A percentile compares a stretch with the other conserved stretches of the same genome.
Conservation (phyloP, 2,113 vertebrate genomes). For the Poicephalus gulielmi region DNA sequence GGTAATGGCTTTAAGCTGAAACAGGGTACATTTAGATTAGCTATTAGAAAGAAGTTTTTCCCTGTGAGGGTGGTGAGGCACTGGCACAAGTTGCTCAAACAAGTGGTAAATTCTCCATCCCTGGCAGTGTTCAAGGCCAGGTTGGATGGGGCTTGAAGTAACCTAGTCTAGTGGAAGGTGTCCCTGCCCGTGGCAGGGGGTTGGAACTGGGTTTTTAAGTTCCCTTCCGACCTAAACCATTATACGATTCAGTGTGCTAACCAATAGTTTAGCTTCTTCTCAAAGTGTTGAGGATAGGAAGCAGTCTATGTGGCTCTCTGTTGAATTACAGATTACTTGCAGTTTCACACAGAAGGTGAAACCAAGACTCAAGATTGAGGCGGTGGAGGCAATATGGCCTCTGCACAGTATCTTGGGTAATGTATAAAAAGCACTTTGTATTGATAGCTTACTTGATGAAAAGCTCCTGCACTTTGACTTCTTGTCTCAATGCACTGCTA, state of each 20-base stretch:
- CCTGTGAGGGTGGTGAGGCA: not conserved
- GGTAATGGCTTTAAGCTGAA: not conserved
- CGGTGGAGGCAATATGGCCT: not conserved
- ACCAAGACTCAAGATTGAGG: not conserved
- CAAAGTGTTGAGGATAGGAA: not conserved
- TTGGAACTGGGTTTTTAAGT: not conserved
- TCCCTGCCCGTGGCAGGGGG: not conserved
- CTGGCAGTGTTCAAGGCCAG: not conserved
- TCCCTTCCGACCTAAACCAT: not conserved
- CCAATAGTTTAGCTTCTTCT: not conserved
- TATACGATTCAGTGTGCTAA: not conserved
- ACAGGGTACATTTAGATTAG: not conserved
- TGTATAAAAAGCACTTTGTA: not conserved
- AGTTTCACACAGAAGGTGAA: not conserved
- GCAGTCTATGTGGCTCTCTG: not conserved
- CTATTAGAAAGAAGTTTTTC: not conserved
- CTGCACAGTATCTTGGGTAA: not conserved
- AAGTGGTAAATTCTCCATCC: not conserved
- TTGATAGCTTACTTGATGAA: constrained; percentile 4
- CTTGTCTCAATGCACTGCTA: not conserved
- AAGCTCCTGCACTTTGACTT: not conserved
- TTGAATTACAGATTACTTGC: not conserved
- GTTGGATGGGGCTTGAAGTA: not conserved
- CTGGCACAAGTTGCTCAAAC: not conserved
- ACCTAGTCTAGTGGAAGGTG: not conserved